Evolutionary conservation across 2,888 invertebrate species (phyloP), one percentile per base, ranked within the genome.

Genomic region (Eueremaeus valkanovi): DNA sequence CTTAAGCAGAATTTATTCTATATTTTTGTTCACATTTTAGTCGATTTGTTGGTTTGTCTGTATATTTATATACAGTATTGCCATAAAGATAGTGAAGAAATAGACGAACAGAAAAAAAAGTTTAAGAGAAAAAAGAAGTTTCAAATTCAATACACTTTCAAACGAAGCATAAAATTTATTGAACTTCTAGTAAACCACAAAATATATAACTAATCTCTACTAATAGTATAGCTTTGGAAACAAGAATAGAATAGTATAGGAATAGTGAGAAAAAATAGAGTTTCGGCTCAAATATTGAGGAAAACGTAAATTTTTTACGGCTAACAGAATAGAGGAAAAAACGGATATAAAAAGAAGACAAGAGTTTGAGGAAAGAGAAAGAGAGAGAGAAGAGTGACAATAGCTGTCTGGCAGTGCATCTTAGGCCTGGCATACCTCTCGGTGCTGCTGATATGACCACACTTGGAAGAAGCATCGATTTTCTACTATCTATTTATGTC

Each of bases 291-390:
- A 61, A 61, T 61, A 61, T 61, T 61, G 31, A 29, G 61, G 61
- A 31, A 61, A 61, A 61, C 61, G 61, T 61, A 61, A 61, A 61
- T 61, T 61, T 61, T 61, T 61, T 61, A 61, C 6, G 27, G 61
- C 61, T 31, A 11, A 51, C 61, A 61, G n/a, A 61, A 61, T 29
- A 61, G 29, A 61, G 6, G 8, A 61, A 2, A 8, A 31, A 61
- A 61, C 13, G 61, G 31, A 61, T 31, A 61, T 51, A 16, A 51
- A 51, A 51, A 51, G 16, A 9, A 61, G 29, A 61, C 13, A 61
- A 21, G 11, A 61, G 21, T 11, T 29, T 13, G n/a, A n/a, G n/a
- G n/a, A n/a, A 61, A 9, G 13, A 27, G 11, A 61, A 16, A 29
- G 61, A 61, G 31, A 31, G 29, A 31, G 29, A 61, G 9, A 61